Percentiles rank a stretch among this genome's conserved stretches.
Evolutionary conservation across 2,888 invertebrate genomes (phyloP).

Genomic region (Torymus auratus): DNA sequence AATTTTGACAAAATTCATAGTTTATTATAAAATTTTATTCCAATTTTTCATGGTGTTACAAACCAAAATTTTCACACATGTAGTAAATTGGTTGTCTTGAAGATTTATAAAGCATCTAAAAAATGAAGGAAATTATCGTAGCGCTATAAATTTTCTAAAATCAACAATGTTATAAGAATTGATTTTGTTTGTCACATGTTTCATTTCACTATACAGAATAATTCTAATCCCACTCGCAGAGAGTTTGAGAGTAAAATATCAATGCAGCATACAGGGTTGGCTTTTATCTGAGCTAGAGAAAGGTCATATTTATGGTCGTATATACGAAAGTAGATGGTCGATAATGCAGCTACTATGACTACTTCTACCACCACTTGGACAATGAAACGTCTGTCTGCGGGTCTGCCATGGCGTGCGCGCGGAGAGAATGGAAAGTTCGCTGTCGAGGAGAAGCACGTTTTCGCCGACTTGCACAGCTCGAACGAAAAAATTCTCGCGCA

Average conservation of each 20-base stretch:
- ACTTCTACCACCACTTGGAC: constrained; percentile 25
- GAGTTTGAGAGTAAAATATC: background rate
- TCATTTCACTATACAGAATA: too few relatives aligned
- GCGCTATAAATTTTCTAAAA: too few relatives aligned
- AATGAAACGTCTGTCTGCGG: constrained; percentile 41
- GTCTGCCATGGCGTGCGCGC: background rate
- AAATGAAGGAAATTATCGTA: too few relatives aligned
- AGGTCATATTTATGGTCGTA: constrained; percentile 41
- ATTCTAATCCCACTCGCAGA: background rate
- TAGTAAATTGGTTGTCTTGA: too few relatives aligned
- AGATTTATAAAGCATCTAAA: too few relatives aligned
- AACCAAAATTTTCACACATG: too few relatives aligned
- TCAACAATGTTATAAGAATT: too few relatives aligned
- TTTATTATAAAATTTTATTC: too few relatives aligned
- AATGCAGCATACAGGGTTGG: constrained; percentile 4
- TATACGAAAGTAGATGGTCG: constrained; percentile 47
- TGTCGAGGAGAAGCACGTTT: constrained; percentile 32
- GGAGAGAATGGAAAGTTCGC: constrained; percentile 47
- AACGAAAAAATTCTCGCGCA: constrained; percentile 6
- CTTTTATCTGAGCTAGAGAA: constrained; percentile 20
- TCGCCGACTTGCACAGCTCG: background rate
- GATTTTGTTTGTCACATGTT: too few relatives aligned
- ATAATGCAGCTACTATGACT: constrained; percentile 43
- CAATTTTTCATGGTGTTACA: too few relatives aligned
- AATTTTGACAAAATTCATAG: too few relatives aligned